phyloP scores from a whole-genome alignment of 2,797 vertebrate species.

The Melanotaenia pygmaea region DNA sequence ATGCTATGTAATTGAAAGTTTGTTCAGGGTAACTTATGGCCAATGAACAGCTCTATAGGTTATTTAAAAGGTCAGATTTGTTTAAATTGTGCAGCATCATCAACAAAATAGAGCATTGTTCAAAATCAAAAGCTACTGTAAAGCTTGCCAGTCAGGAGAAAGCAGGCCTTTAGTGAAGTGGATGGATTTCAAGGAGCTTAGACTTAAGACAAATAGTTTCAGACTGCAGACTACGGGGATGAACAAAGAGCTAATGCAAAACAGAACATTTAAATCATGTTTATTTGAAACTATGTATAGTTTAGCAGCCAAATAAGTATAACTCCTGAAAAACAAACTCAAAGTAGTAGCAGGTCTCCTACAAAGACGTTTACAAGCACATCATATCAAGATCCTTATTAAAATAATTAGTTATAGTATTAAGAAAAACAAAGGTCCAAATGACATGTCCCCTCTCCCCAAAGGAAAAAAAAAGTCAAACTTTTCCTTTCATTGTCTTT shows the following conservation, averaged over 20 bases:
- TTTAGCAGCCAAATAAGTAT: background rate
- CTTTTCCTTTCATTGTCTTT: background rate
- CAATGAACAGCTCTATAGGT: background rate
- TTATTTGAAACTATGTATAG: too few relatives aligned
- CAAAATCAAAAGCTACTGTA: background rate
- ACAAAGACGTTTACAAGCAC: background rate
- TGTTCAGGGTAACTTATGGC: background rate
- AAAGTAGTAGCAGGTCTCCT: background rate
- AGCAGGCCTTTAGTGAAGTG: background rate
- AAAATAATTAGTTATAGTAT: background rate
- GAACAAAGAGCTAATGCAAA: too few relatives aligned
- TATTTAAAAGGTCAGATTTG: background rate
- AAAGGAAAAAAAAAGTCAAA: background rate
- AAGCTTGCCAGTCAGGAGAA: background rate
- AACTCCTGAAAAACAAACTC: background rate
- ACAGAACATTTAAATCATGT: too few relatives aligned
- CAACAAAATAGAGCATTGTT: background rate
- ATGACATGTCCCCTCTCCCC: too few relatives aligned
- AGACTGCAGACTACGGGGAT: too few relatives aligned
- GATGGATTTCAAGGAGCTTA: too few relatives aligned
- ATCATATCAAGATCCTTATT: background rate
- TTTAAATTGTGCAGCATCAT: background rate
- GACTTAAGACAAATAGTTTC: too few relatives aligned
- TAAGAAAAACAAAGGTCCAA: background rate
- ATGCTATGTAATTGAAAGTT: background rate